Base-by-base conservation (phyloP, 2,797 vertebrate genomes). In the Falco naumanni region DNA sequence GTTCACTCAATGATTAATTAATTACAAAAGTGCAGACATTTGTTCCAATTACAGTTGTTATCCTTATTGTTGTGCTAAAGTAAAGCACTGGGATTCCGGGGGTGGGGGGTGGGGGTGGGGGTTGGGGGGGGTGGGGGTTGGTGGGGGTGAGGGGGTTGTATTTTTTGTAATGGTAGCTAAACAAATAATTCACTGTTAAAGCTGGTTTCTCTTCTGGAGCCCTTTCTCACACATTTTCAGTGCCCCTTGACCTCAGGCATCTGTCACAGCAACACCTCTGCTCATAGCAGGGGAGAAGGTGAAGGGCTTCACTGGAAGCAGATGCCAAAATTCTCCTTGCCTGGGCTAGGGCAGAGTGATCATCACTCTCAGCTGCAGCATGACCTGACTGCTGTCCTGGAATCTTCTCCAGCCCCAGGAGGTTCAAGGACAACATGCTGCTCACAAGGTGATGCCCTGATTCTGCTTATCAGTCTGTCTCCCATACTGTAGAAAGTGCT, bases 1-100 rank as follows among this genome's bases (percentile, higher is more conserved):
- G 72, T n/a, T 93, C 72, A 48, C 53, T 91, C 57, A 90, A 94
- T 69, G 39, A 90, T 93, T 95, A 93, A 90, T 87, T 93, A 84
- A 84, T 71, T 69, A 43, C 13, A 10, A 78, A 80, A 84, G 77
- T 65, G 41, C 68, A 89, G 83, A 94, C 76, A 53, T 88, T 89
- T 82, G 53, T 86, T 96, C 76, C 81, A 95, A 75, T 91, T 96
- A 95, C 78, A 77, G 89, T 28, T 60, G 70, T 56, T 81, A 66
- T 69, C 74, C 50, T 43, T 72, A 82, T 10, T 78, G 45, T 31
- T 77, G 54, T 25, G 84, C 56, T 87, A 81, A 56, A 75, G 29
- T 34, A 57, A 66, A 87, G 50, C 54, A 83, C 7, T n/a, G 19
- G 25, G 29, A 33, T 89, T 92, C 64, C 28, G 76, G 13, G 13